Percentiles rank a stretch among this genome's conserved stretches.
Evolutionary conservation across 2,888 invertebrate species (phyloP).

Genomic region (Rotaria socialis): DNA sequence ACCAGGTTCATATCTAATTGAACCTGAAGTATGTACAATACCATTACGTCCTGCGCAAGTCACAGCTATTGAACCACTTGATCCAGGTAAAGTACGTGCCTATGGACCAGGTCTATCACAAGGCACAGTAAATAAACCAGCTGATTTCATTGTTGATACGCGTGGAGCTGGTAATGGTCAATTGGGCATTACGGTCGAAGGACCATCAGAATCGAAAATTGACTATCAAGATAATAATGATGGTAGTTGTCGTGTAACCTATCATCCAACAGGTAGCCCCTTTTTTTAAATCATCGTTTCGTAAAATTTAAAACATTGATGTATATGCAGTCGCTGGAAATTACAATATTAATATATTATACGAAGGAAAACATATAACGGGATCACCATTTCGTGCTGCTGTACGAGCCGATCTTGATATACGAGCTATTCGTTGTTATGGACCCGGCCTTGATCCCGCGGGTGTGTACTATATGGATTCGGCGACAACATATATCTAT

Average conservation of each 20-base stretch:
- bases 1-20: conserved; percentile 58
- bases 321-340: conserved; percentile 52
- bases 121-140: conserved; percentile 70
- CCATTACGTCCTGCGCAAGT: conserved; percentile 47
- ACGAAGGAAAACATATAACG: conserved; percentile 56
- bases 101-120: conserved; percentile 69
- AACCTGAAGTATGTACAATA: conserved; percentile 52
- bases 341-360: conserved; percentile 57
- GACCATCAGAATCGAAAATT: conserved; percentile 58
- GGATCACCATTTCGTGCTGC: conserved; percentile 55
- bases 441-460: conserved; percentile 56
- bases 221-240: conserved; percentile 58
- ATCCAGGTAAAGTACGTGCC: conserved; percentile 65
- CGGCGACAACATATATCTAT: neutral
- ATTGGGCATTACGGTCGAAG: conserved; percentile 59
- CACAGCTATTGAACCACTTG: conserved; percentile 45
- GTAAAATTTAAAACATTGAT: neutral
- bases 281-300: neutral
- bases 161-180: conserved; percentile 67
- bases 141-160: conserved; percentile 75
- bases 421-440: conserved; percentile 54
- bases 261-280: conserved; percentile 52
- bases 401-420: conserved; percentile 51
- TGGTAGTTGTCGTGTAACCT: conserved; percentile 58
- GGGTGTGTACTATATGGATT: neutral